Conservation (phyloP, 2,888 invertebrate species). For the Caenorhabditis sp. region DNA sequence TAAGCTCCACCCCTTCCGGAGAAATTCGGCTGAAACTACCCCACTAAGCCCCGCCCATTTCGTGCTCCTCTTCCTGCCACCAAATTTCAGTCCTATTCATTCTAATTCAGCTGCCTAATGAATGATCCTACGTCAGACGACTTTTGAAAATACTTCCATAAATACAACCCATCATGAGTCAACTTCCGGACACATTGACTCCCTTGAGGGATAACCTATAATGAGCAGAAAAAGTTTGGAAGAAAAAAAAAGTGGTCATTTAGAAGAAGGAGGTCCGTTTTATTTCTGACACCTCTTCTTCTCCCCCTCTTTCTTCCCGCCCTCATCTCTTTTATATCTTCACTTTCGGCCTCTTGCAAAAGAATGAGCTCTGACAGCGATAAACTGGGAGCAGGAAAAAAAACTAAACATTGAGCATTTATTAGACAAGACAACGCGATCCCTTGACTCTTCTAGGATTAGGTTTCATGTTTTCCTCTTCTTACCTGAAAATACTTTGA, state of each 20-base stretch:
- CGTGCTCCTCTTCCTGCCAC: slow-evolving; percentile 9
- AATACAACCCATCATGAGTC: slow-evolving; percentile 1
- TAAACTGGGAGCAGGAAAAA: background rate
- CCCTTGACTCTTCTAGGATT: slow-evolving; percentile 28
- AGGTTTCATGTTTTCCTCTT: slow-evolving; percentile 28
- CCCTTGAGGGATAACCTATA: slow-evolving; percentile 35
- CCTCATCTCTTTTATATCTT: slow-evolving; percentile 10
- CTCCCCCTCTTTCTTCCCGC: background rate
- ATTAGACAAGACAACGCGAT: slow-evolving; percentile 39
- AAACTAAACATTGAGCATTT: slow-evolving; percentile 36
- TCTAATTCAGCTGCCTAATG: background rate
- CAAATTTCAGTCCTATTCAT: background rate
- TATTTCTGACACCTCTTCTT: slow-evolving; percentile 22
- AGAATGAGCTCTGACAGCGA: slow-evolving; percentile 9
- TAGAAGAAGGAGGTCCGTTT: slow-evolving; percentile 1
- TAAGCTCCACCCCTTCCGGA: slow-evolving; percentile 17
- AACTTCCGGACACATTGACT: slow-evolving; percentile 26
- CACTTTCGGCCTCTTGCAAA: background rate
- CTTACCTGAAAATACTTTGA: slow-evolving; percentile 32
- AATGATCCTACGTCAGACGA: slow-evolving; percentile 9
- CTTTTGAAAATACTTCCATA: slow-evolving; percentile 16
- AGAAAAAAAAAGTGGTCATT: background rate
- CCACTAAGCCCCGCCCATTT: slow-evolving; percentile 7
- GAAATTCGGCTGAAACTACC: slow-evolving; percentile 15
- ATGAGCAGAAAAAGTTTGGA: slow-evolving; percentile 18